Conservation (phyloP, 2,113 vertebrate genomes). For the Percina caprodes region DNA sequence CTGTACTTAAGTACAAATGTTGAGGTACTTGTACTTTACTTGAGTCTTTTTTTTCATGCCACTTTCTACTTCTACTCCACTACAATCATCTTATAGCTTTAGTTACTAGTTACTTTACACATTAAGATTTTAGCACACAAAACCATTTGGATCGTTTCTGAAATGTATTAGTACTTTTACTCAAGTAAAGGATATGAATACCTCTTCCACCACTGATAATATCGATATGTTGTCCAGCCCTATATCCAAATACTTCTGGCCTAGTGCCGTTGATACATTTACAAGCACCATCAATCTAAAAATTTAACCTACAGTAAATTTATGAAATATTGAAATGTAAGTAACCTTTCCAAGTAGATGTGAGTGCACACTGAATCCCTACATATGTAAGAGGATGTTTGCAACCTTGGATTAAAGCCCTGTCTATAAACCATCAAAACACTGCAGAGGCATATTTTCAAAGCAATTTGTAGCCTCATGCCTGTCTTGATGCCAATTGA, state of each 20-base stretch:
- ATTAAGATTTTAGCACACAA: too few relatives aligned
- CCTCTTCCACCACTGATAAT: too few relatives aligned
- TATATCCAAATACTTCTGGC: neutral
- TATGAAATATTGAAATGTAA: neutral
- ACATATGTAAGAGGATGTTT: neutral
- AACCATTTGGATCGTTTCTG: too few relatives aligned
- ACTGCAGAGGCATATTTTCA: slow-evolving; percentile 15
- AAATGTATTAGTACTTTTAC: too few relatives aligned
- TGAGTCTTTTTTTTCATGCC: too few relatives aligned
- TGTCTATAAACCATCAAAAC: neutral
- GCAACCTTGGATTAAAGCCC: neutral
- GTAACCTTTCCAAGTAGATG: neutral
- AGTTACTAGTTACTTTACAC: too few relatives aligned
- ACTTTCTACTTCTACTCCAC: too few relatives aligned
- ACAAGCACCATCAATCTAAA: neutral
- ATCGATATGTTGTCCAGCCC: too few relatives aligned
- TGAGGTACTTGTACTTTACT: too few relatives aligned
- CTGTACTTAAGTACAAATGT: too few relatives aligned
- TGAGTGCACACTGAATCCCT: neutral
- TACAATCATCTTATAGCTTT: too few relatives aligned
- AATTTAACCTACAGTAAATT: neutral
- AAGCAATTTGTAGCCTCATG: slow-evolving; percentile 4
- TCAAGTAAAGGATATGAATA: too few relatives aligned
- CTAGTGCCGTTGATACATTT: neutral
- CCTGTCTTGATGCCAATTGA: slow-evolving; percentile 29